Base-by-base conservation (phyloP, 2,888 invertebrate genomes). In the Calliphora vomitoria region DNA sequence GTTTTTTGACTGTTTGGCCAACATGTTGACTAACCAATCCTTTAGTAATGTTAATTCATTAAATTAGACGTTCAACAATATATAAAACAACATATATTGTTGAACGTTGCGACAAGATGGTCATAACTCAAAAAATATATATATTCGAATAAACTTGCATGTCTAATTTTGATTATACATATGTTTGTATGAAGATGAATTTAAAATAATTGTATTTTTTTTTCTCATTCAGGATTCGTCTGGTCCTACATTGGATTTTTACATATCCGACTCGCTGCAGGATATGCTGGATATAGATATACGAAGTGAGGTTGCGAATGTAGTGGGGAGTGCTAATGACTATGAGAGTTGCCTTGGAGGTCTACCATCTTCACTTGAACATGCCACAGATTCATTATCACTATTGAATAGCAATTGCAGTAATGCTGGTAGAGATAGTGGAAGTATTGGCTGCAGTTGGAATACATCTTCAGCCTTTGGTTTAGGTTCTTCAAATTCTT, bases 251-350 rank as follows among this genome's bases (percentile, higher is more conserved):
- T 94, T 95, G 94, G 95, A 95, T 92, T 94, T 95, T 88, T 95
- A 95, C 90, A 95, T 95, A 92, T 95, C 95, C 47, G 95, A 95
- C 92, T 97, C 97, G 74, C 95, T 98, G 91, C 97, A 98, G 93
- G 98, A 98, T 92, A 97, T 98, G 96, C 95, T 98, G 89, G 98
- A 98, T 92, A 96, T 97, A 93, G 98, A 98, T 92, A 97, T 98
- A 88, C 97, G 97, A 92, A 96, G 96, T 89, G 97, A 97, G 94
- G 97, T 97, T 90, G 97, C 97, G 88, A 96, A 96, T 79, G 96
- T 97, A 83, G 95, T 97, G 69, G 96, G 96, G 86, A 96, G 96
- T 87, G 95, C 95, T 89, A 96, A 96, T 91, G 96, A 96, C 91
- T 95, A 96, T 91, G 94, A 95, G 82, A 94, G 95, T 66, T 89